Percentiles rank a stretch among this genome's conserved stretches.
These are phyloP conservation scores for Augiades crinisus DNA, from an alignment of 2,888 invertebrate species.

Conservation along the genomic window DNA sequence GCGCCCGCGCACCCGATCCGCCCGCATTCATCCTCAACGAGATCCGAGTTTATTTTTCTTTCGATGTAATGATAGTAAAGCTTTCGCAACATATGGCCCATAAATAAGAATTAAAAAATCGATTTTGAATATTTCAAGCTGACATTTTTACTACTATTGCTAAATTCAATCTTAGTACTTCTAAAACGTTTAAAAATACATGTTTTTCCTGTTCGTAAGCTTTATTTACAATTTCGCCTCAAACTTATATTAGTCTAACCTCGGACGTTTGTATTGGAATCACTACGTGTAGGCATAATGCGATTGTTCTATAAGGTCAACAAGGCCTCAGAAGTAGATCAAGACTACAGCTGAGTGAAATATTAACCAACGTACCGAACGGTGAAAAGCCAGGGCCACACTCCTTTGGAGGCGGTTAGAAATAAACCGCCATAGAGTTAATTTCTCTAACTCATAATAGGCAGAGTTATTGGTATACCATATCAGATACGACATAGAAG, in stretches of 20 bases:
- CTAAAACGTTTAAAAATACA: too few relatives aligned
- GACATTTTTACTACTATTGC: not conserved
- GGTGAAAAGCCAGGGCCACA: not conserved
- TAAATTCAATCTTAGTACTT: too few relatives aligned
- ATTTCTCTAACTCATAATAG: slow-evolving; percentile 34
- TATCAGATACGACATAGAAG: slow-evolving; percentile 44
- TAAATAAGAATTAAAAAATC: slow-evolving; percentile 17
- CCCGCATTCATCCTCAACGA: slow-evolving; percentile 36
- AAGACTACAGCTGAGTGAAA: slow-evolving; percentile 18
- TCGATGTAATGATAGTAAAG: slow-evolving; percentile 34
- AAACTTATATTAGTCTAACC: slow-evolving; percentile 3
- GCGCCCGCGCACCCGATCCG: slow-evolving; percentile 40
- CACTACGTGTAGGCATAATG: slow-evolving; percentile 15
- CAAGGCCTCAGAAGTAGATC: slow-evolving; percentile 23
- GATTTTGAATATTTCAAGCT: slow-evolving; percentile 24
- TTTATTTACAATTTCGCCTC: slow-evolving; percentile 3
- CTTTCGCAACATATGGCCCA: slow-evolving; percentile 16
- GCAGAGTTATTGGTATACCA: slow-evolving; percentile 36
- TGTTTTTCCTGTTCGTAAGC: not conserved
- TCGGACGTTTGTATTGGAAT: slow-evolving; percentile 4
- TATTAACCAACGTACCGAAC: slow-evolving; percentile 6
- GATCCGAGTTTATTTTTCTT: slow-evolving; percentile 41
- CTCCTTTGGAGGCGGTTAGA: not conserved
- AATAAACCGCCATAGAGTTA: slow-evolving; percentile 5
- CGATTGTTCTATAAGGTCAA: slow-evolving; percentile 22